Evolutionary conservation across 2,113 vertebrate genomes (phyloP).

Genomic region (Myocastor coypus): DNA sequence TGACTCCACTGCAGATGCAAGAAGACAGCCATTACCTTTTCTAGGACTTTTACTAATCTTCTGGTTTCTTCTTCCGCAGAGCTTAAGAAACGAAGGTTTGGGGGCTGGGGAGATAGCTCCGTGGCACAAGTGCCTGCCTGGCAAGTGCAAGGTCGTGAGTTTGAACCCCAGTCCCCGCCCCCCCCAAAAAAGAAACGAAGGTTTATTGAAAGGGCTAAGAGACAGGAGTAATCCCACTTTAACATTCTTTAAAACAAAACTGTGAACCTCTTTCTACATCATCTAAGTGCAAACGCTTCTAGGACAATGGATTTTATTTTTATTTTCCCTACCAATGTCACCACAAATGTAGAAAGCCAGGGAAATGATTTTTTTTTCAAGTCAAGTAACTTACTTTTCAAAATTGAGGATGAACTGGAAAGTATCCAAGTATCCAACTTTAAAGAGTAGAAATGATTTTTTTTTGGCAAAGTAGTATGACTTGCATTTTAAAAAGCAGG

Average conservation of each 20-base stretch:
- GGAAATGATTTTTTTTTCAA: slow-evolving; percentile 40
- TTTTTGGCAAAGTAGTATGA: slow-evolving; percentile 3
- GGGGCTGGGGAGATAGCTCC: too few species aligned
- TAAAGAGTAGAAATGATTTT: not conserved
- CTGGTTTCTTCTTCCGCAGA: slow-evolving; percentile 5
- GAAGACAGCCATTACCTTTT: not conserved
- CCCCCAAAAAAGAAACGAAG: slow-evolving; percentile 39
- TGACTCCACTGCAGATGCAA: not conserved
- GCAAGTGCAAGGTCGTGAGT: too few species aligned
- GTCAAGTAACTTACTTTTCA: slow-evolving; percentile 60
- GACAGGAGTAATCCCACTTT: not conserved
- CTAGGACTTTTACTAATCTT: not conserved
- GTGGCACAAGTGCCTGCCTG: too few species aligned
- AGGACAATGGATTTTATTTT: slow-evolving; percentile 12
- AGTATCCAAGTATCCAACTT: not conserved
- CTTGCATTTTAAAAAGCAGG: slow-evolving; percentile 18
- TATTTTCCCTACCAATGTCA: not conserved
- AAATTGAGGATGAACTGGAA: slow-evolving; percentile 51
- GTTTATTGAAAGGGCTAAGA: not conserved
- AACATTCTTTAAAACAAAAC: not conserved
- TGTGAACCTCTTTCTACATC: not conserved
- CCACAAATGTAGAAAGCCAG: not conserved
- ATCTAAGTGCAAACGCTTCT: not conserved
- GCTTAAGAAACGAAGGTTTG: slow-evolving; percentile 19
- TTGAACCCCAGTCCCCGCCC: too few species aligned